Percentiles rank a stretch among this genome's conserved stretches.
phyloP scores from a whole-genome alignment of 2,888 invertebrate genomes.

The Limnephilus lunatus region DNA sequence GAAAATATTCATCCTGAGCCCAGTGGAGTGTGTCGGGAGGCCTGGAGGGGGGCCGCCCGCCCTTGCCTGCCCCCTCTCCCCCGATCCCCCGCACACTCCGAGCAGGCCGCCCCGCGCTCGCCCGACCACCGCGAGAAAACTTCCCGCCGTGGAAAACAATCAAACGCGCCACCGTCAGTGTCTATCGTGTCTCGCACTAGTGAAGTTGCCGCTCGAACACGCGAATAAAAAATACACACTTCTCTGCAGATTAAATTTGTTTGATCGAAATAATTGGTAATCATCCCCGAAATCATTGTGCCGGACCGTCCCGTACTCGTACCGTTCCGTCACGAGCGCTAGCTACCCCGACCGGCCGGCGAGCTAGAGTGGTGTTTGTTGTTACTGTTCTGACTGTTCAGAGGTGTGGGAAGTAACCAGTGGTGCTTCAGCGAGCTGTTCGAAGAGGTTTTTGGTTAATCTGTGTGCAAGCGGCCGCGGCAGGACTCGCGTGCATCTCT shows the following conservation, averaged over 20 bases:
- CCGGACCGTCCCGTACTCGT: conserved; percentile 4
- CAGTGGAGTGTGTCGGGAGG: conserved; percentile 53
- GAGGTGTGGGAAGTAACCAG: conserved; percentile 11
- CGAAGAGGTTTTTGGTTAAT: neutral
- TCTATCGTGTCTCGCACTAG: conserved; percentile 61
- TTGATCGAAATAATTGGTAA: conserved; percentile 31
- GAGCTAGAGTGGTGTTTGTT: conserved; percentile 35
- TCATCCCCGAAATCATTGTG: conserved; percentile 38
- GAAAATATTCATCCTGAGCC: conserved; percentile 43
- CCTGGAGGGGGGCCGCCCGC: conserved; percentile 11
- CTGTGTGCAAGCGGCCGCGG: conserved; percentile 41
- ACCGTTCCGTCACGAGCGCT: conserved; percentile 23
- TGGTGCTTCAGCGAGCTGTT: conserved; percentile 1
- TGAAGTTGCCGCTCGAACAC: conserved; percentile 53
- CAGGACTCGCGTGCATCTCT: conserved; percentile 48
- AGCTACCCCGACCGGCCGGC: conserved; percentile 6
- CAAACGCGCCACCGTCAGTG: conserved; percentile 59
- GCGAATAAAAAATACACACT: neutral
- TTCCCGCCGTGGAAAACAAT: conserved; percentile 59
- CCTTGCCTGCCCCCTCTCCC: conserved; percentile 17
- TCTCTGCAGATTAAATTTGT: neutral
- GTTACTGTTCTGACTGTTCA: conserved; percentile 38
- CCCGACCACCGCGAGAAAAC: conserved; percentile 52
- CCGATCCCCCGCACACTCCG: conserved; percentile 32
- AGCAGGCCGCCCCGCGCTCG: conserved; percentile 33